A percentile compares a stretch with the other conserved stretches of the same genome.
Evolutionary conservation across 2,113 vertebrate genomes (phyloP).

Genomic region (Caracal caracal): DNA sequence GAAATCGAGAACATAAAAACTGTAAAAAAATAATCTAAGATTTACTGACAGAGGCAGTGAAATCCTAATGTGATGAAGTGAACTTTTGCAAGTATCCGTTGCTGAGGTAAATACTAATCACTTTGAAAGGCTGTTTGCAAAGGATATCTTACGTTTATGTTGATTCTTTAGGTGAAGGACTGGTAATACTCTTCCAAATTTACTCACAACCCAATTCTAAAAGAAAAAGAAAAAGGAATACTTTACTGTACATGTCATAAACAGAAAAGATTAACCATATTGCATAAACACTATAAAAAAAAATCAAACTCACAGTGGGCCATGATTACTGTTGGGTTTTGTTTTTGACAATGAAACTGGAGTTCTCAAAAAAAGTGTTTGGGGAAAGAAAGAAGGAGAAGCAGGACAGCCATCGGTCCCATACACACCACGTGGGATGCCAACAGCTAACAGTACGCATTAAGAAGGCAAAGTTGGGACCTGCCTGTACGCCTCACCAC

Average conservation of each 20-base stretch:
- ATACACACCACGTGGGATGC: not conserved
- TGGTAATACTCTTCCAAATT: slow-evolving; percentile 96
- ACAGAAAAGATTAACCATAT: not conserved
- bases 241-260: not conserved
- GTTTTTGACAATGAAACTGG: slow-evolving; percentile 7
- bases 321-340: not conserved
- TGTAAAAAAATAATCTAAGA: not conserved
- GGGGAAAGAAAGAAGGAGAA: not conserved
- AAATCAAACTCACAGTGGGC: not conserved
- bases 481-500: not conserved
- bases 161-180: slow-evolving; percentile 90
- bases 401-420: not conserved
- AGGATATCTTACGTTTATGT: slow-evolving; percentile 93
- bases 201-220: slow-evolving; percentile 98
- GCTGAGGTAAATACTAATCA: not conserved
- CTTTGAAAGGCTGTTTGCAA: slow-evolving; percentile 57
- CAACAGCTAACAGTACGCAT: not conserved
- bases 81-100: not conserved
- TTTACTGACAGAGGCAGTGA: not conserved
- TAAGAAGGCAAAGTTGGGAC: not conserved
- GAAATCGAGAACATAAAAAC: not conserved
- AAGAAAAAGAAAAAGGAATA: slow-evolving; percentile 47
- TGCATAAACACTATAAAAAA: not conserved
- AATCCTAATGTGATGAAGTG: not conserved
- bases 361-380: not conserved